Evolutionary conservation across 2,797 vertebrate species (phyloP).

Genomic region (Bovichtus variegatus): DNA sequence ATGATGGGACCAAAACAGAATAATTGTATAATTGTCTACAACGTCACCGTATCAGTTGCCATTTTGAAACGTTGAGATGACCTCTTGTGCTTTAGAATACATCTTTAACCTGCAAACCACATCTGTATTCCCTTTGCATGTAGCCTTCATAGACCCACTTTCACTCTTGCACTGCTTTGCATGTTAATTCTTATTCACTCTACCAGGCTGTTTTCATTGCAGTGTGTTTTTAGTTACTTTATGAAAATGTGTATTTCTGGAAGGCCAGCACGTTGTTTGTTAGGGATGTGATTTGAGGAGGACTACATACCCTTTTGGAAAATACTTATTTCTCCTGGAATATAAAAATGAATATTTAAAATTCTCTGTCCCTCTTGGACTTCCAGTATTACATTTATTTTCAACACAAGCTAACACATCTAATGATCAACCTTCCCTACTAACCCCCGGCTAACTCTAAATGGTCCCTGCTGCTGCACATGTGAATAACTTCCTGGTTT

Average conservation of each 20-base stretch:
- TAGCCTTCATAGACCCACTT: not conserved
- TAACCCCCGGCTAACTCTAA: slow-evolving; percentile 18
- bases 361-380: not conserved
- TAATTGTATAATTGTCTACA: not conserved
- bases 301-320: not conserved
- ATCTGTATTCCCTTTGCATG: slow-evolving; percentile 5
- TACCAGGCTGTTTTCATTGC: not conserved
- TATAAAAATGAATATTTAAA: not conserved
- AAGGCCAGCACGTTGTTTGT: slow-evolving; percentile 14
- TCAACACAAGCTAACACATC: slow-evolving; percentile 16
- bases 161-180: slow-evolving; percentile 29
- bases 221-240: not conserved
- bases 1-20: not conserved
- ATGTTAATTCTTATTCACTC: slow-evolving; percentile 21
- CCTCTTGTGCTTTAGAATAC: not conserved
- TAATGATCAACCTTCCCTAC: not conserved
- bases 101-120: not conserved
- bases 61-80: not conserved
- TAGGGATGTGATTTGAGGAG: not conserved
- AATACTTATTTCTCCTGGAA: not conserved
- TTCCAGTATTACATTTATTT: slow-evolving; percentile 59
- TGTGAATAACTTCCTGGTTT: slow-evolving; percentile 70
- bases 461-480: slow-evolving; percentile 30
- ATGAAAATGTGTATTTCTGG: slow-evolving; percentile 52
- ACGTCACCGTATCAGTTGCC: not conserved